Conservation (phyloP, 2,113 vertebrate genomes). For the Narcine bancroftii region DNA sequence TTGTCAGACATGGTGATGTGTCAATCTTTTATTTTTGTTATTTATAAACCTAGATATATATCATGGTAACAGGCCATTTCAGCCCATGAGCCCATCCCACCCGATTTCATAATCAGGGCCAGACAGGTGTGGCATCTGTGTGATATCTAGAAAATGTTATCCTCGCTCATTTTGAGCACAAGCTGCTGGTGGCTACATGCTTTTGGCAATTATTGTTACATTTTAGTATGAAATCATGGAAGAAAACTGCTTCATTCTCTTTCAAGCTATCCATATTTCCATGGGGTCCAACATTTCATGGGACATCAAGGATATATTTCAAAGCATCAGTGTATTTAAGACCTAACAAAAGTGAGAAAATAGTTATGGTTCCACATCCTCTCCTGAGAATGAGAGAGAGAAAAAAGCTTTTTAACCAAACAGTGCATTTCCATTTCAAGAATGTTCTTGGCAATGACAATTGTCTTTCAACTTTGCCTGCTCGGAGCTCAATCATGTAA, state of each 20-base stretch:
- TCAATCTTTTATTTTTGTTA: no score
- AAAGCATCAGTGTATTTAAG: background rate
- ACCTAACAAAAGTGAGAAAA: constrained; percentile 1
- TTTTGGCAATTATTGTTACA: background rate
- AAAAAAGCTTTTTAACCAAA: background rate
- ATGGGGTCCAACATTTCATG: background rate
- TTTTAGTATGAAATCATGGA: background rate
- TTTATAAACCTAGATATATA: no score
- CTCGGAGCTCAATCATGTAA: background rate
- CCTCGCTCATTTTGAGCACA: background rate
- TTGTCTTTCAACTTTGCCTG: background rate
- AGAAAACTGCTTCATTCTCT: background rate
- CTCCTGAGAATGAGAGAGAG: background rate
- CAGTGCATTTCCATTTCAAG: background rate
- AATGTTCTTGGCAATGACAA: background rate
- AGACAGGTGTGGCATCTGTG: no score
- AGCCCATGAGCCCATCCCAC: no score
- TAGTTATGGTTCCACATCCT: background rate
- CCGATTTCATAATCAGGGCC: no score
- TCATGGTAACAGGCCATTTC: no score
- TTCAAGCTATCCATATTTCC: background rate
- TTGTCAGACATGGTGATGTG: no score
- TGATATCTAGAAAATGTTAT: background rate
- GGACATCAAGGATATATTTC: background rate
- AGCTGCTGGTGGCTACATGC: no score